phyloP scores from a whole-genome alignment of 2,113 vertebrate species.

The Rhagologus leucostigma region DNA sequence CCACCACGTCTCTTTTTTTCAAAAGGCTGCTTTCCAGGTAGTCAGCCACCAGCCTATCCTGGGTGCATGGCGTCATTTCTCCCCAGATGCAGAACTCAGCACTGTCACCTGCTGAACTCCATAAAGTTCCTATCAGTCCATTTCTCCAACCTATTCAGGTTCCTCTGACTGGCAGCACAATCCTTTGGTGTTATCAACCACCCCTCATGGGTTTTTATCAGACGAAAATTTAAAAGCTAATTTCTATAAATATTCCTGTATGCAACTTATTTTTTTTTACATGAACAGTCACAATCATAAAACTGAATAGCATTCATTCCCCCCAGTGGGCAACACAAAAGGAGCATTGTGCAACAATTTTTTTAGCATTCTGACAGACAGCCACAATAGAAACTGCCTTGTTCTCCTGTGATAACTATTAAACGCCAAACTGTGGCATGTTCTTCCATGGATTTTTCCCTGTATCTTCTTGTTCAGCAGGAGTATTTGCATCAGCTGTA shows the following conservation, averaged over 20 bases:
- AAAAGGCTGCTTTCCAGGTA: background rate
- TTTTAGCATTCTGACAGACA: background rate
- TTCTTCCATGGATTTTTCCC: background rate
- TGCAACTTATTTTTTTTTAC: background rate
- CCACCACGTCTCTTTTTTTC: background rate
- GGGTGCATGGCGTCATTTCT: background rate
- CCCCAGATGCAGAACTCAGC: background rate
- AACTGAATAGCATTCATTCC: background rate
- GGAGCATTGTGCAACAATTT: background rate
- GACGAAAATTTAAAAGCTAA: background rate
- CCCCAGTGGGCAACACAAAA: background rate
- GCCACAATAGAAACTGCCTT: background rate
- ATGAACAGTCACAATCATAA: background rate
- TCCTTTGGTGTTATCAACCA: background rate
- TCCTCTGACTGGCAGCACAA: background rate
- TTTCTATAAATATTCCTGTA: background rate
- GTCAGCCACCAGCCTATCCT: background rate
- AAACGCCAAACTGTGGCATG: background rate
- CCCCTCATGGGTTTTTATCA: background rate
- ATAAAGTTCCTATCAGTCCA: background rate
- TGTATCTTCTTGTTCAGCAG: background rate
- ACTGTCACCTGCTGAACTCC: background rate
- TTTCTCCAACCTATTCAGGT: background rate
- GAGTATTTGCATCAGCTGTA: background rate
- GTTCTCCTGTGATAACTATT: background rate